These are phyloP conservation scores for Drosophila mauritiana DNA, from an alignment of 1,140 invertebrate species.

Conservation along the genomic window DNA sequence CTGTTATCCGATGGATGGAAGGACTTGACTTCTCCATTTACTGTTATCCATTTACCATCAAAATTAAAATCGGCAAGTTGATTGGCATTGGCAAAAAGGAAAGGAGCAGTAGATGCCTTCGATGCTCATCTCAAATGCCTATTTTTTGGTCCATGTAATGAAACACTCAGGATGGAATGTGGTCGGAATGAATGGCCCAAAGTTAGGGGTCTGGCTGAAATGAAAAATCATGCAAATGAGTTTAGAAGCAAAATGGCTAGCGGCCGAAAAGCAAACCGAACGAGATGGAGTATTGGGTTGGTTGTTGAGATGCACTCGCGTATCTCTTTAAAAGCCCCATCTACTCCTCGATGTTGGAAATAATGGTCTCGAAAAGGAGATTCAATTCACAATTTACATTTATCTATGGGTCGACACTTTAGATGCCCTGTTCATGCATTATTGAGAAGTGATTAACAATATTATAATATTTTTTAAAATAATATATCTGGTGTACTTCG, in stretches of 20 bases:
- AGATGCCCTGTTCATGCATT: background rate
- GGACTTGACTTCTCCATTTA: constrained; percentile 14
- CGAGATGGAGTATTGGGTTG: background rate
- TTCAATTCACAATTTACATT: constrained; percentile 11
- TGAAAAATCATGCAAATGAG: constrained; percentile 78
- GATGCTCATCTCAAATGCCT: constrained; percentile 26
- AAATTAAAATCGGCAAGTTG: constrained; percentile 45
- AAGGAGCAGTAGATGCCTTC: constrained; percentile 13
- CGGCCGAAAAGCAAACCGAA: constrained; percentile 26
- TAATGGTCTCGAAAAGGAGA: constrained; percentile 70
- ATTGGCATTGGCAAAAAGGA: constrained; percentile 33
- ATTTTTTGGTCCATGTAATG: constrained; percentile 50
- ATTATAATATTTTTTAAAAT: too few relatives aligned
- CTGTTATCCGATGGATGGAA: background rate
- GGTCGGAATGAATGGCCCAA: background rate
- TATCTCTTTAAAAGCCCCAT: background rate
- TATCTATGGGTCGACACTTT: background rate
- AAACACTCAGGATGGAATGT: constrained; percentile 21
- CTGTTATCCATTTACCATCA: constrained; percentile 8
- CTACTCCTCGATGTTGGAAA: constrained; percentile 30
- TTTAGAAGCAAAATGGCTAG: constrained; percentile 57
- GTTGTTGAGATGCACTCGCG: constrained; percentile 27
- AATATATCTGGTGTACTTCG: too few relatives aligned
- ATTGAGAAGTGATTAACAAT: too few relatives aligned
- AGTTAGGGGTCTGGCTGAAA: constrained; percentile 28